Evolutionary conservation across 1,140 invertebrate genomes (phyloP).

Genomic region (Drosophila lowei): DNA sequence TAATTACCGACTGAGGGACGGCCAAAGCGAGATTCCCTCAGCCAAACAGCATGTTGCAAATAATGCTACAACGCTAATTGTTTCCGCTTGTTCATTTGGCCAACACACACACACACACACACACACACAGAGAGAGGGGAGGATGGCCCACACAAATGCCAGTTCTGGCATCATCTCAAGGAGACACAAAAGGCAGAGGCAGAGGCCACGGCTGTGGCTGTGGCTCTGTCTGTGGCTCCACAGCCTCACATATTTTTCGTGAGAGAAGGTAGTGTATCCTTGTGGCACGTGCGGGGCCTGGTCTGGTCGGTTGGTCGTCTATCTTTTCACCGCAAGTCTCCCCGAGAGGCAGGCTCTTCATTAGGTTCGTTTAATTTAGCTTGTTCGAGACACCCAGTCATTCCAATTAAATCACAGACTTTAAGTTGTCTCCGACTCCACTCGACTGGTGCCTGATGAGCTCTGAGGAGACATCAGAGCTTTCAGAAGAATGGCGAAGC

Average conservation of each 20-base stretch:
- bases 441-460: constrained; percentile 11
- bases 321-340: constrained; percentile 46
- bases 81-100: constrained; percentile 78
- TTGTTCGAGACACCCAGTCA: constrained; percentile 44
- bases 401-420: constrained; percentile 61
- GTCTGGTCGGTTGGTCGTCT: constrained; percentile 34
- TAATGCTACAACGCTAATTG: constrained; percentile 78
- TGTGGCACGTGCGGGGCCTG: constrained; percentile 40
- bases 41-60: constrained; percentile 68
- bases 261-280: constrained; percentile 45
- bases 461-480: constrained; percentile 5
- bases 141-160: constrained; percentile 16
- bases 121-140: constrained; percentile 16
- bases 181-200: constrained; percentile 5
- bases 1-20: constrained; percentile 62
- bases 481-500: background rate
- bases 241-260: constrained; percentile 47
- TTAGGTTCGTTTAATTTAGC: constrained; percentile 72
- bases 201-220: background rate
- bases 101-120: constrained; percentile 22
- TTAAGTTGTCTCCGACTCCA: constrained; percentile 6
- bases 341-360: constrained; percentile 38
- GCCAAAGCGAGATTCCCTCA: constrained; percentile 2
- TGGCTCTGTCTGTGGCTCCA: background rate
- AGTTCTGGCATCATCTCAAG: constrained; percentile 17